These are phyloP conservation scores for Lasioglossum baleicum DNA, from an alignment of 1,140 invertebrate genomes.

Conservation along the genomic window DNA sequence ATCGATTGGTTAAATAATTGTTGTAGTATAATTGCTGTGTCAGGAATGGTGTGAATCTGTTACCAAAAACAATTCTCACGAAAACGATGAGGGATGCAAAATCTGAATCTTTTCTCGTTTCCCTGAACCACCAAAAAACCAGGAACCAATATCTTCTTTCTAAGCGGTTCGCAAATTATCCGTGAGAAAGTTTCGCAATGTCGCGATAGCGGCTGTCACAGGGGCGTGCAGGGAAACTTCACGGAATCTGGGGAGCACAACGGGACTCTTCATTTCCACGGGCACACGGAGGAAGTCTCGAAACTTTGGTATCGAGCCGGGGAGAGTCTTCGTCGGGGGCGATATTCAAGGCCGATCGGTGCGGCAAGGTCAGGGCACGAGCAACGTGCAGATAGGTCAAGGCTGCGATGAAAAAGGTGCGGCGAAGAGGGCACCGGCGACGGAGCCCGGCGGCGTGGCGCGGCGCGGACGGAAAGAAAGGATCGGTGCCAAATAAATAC, in stretches of 20 bases:
- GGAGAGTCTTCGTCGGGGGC: constrained; percentile 37
- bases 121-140: neutral
- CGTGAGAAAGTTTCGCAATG: neutral
- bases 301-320: constrained; percentile 60
- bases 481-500: constrained; percentile 55
- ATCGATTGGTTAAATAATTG: no score
- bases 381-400: constrained; percentile 53
- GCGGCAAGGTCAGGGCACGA: constrained; percentile 41
- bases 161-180: neutral
- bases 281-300: constrained; percentile 45
- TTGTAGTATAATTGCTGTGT: no score
- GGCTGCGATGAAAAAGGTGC: constrained; percentile 35
- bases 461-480: neutral
- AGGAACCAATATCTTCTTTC: neutral
- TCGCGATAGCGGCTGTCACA: constrained; percentile 12
- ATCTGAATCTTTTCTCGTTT: neutral
- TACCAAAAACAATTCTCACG: no score
- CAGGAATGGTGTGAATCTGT: no score
- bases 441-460: no score
- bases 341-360: constrained; percentile 60
- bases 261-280: constrained; percentile 58
- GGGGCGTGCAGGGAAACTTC: constrained; percentile 47
- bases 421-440: neutral
- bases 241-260: constrained; percentile 51
- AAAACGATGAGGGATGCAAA: no score